Percentiles rank a stretch among this genome's conserved stretches.
Conservation (phyloP, 2,113 vertebrate species). For the Agapornis roseicollis region DNA sequence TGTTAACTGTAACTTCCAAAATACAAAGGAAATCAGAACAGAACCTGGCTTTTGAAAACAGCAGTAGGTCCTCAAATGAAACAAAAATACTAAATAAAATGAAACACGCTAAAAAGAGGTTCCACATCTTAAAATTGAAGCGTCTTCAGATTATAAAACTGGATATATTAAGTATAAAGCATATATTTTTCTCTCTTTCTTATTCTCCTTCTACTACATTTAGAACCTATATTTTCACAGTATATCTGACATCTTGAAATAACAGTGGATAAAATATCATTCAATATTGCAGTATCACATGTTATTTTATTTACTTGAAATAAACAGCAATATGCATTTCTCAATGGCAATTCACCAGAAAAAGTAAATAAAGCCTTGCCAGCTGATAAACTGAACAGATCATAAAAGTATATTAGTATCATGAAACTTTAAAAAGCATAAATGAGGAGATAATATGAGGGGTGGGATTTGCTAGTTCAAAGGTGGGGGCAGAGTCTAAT, state of each 20-base stretch:
- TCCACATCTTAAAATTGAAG: neutral
- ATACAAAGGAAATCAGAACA: neutral
- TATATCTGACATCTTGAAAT: neutral
- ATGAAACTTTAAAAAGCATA: slow-evolving; percentile 70
- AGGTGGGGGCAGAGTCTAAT: slow-evolving; percentile 47
- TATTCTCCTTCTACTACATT: neutral
- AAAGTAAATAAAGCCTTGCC: slow-evolving; percentile 59
- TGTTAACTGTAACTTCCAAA: neutral
- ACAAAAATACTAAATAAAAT: neutral
- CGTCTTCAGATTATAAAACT: neutral
- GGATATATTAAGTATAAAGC: neutral
- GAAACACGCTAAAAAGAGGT: neutral
- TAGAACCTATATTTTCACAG: neutral
- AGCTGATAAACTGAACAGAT: slow-evolving; percentile 69
- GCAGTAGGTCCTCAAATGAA: neutral
- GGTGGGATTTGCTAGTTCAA: slow-evolving; percentile 60
- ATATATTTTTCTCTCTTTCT: neutral
- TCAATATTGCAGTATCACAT: neutral
- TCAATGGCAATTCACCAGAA: slow-evolving; percentile 45
- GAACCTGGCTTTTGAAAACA: neutral
- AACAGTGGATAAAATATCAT: neutral
- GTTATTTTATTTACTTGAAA: slow-evolving; percentile 61
- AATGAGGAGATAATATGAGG: slow-evolving; percentile 67
- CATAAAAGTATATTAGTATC: slow-evolving; percentile 70
- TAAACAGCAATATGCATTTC: slow-evolving; percentile 52